phyloP scores from a whole-genome alignment of 2,797 vertebrate species.

The Zonotrichia albicollis region DNA sequence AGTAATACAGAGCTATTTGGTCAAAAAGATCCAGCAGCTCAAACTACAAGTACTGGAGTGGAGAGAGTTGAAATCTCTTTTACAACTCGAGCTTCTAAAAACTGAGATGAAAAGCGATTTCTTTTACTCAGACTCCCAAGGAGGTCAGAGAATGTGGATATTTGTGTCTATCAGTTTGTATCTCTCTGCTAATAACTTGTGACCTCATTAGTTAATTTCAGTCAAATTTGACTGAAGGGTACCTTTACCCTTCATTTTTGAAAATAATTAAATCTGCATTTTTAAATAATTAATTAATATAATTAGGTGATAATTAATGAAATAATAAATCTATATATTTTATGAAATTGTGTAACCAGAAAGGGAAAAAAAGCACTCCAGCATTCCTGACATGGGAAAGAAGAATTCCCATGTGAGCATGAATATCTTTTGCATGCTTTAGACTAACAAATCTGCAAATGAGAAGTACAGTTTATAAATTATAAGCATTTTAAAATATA shows the following conservation, averaged over 20 bases:
- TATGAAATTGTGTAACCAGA: neutral
- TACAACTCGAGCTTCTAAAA: neutral
- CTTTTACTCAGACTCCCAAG: neutral
- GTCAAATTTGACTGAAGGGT: constrained; percentile 56
- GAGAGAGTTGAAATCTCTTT: neutral
- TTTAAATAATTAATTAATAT: constrained; percentile 27
- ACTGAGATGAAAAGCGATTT: neutral
- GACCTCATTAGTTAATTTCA: constrained; percentile 39
- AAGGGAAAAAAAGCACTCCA: neutral
- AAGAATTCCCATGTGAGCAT: neutral
- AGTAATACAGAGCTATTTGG: neutral
- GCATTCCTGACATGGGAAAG: neutral
- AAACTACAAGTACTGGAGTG: neutral
- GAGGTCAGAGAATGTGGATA: neutral
- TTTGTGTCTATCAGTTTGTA: neutral
- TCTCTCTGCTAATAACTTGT: constrained; percentile 21
- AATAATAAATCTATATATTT: neutral
- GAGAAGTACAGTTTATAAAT: neutral
- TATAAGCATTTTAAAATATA: neutral
- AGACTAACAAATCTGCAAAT: neutral
- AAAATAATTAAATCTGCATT: constrained; percentile 31
- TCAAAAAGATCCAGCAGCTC: neutral
- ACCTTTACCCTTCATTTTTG: constrained; percentile 31
- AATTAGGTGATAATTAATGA: constrained; percentile 15
- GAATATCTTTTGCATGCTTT: neutral